Base-by-base conservation (phyloP, 1,140 invertebrate species). In the Teleopsis dalmanni region DNA sequence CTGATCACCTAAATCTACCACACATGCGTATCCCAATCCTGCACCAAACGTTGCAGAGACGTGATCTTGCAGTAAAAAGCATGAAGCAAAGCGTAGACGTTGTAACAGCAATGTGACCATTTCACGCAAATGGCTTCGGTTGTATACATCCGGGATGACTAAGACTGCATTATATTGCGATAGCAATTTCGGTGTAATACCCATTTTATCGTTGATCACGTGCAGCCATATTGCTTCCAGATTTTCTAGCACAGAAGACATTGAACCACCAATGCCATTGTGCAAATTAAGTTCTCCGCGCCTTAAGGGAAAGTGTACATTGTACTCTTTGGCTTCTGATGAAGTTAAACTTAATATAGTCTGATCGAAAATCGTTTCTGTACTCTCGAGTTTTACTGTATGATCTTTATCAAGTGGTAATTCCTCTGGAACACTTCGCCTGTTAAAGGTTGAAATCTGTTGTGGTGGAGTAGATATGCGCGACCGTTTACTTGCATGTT, bases 11-110 rank as follows among this genome's bases (percentile, higher is more conserved):
- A 96, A 85, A 71, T 98, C 93, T 7, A 98, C 86, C 13, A 97
- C 91, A 76, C 93, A 96, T 8, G 91, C 92, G 69, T 84, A 88
- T 21, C 88, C 85, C 13, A 96, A 75, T 16, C 93, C 93, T 33
- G 91, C 87, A 14, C 93, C 94, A 76, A 95, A 96, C 14, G 91
- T 93, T 3, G 92, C 90, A 31, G 90, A 91, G 2, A 95, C 91
- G 61, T 90, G 88, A 72, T 92, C 88, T 81, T 91, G 70, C 9
- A 62, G 73, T 14, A 96, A 73, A 70, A 96, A 92, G 67, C 87
- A 93, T n/a, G 85, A 82, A 25, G 83, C 84, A 73, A 98, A 97
- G 21, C 89, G 88, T 49, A 98, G 79, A 45, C 83, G 82, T 56
- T 78, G 81, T 4, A 97, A 65, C 48, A 96, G 71, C 18, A 98